These are phyloP conservation scores for Sipha maydis DNA, from an alignment of 2,888 invertebrate species.

Conservation along the genomic window DNA sequence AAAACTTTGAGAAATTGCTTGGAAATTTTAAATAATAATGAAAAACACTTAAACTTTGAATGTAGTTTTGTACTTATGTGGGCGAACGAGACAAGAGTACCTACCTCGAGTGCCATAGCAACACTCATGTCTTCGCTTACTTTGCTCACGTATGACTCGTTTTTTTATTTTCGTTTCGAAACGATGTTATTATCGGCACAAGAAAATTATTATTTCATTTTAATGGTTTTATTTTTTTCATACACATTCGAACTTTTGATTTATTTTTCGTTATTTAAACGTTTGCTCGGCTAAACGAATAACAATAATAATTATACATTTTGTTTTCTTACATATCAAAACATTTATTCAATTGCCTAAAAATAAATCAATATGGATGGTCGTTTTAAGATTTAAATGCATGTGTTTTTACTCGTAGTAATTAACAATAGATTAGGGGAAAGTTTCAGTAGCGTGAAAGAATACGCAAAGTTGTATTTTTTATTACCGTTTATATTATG, in stretches of 20 bases:
- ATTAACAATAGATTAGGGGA: background rate
- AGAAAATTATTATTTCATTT: background rate
- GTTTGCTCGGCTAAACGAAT: background rate
- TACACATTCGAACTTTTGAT: background rate
- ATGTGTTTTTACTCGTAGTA: background rate
- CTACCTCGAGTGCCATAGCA: background rate
- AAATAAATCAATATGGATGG: background rate
- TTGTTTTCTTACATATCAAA: background rate
- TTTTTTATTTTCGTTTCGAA: background rate
- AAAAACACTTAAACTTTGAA: background rate
- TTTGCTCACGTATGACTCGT: background rate
- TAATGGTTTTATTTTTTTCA: background rate
- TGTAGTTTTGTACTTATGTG: background rate
- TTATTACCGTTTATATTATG: too few relatives aligned
- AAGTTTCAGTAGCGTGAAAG: background rate
- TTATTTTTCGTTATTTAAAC: background rate
- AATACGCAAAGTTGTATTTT: background rate
- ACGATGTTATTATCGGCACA: background rate
- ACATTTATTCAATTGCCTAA: background rate
- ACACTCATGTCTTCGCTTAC: background rate
- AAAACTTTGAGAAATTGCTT: too few relatives aligned
- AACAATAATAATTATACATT: background rate
- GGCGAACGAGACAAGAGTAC: background rate
- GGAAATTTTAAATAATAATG: background rate
- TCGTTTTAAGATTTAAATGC: background rate